Base-by-base conservation (phyloP, 2,113 vertebrate species). In the Micronycteris hirsuta region DNA sequence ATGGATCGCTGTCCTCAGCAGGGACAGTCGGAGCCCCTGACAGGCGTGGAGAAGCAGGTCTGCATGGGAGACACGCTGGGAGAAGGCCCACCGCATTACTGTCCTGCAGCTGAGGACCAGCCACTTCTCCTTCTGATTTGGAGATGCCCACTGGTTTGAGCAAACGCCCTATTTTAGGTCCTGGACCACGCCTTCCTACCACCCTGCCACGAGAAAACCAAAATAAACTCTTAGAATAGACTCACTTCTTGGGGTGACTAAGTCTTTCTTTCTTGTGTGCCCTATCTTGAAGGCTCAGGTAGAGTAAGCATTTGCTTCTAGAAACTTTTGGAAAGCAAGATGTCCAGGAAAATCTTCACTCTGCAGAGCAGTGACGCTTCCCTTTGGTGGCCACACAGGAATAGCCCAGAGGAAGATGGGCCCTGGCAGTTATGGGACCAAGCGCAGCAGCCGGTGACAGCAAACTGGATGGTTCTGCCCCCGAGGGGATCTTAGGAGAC, bases 1-100 rank as follows among this genome's bases (percentile, higher is more conserved):
- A 52, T 88, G 95, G 97, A 97, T 92, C 97, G 68, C 47, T 83
- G 19, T 85, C 97, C 96, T 95, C 91, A 94, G 78, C 67, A 81
- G 80, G 80, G 82, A 93, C 73, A 89, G 0, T 71, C 85, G 94
- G 41, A 61, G 52, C 33, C 52, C 93, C 92, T 95, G 94, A 9
- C 77, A 95, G 78, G 54, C 49, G 56, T 31, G n/a, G 11, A 45
- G 73, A 95, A 77, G 92, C 20, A 92, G 86, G 26, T 28, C 1
- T 71, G 33, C 85, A 13, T 73, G 28, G 76, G 67, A 90, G 70
- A 71, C 36, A 28, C 12, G 3, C 58, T 38, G 45, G 43, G 70
- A 63, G 45, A 38, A 90, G 45, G 47, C 17, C 84, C 47, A 7
- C n/a, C 1, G 6, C 54, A 36, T 80, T 36, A 1, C 19, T 15